Base-by-base conservation (phyloP, 2,888 invertebrate genomes). In the Cephus sareptanus region DNA sequence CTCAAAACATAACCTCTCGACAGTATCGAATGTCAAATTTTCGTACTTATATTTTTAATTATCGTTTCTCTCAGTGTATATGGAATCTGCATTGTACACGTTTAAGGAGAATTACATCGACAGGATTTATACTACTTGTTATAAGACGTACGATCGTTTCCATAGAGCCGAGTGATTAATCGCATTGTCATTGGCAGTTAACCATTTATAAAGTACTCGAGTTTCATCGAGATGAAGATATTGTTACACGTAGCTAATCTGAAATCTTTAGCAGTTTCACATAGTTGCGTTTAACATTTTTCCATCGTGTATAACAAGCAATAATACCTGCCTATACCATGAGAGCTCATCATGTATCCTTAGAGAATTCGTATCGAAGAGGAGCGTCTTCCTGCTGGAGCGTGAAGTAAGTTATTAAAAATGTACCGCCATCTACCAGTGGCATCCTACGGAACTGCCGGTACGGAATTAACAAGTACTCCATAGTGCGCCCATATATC, bases 401-500 rank as follows among this genome's bases (percentile, higher is more conserved):
- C 85, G 88, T 84, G 86, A 89, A 87, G 83, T 56, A 85, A 85
- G 87, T 89, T 88, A 86, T 84, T 88, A 86, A 86, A 89, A 90
- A 88, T 87, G 88, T 88, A 87, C 84, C 88, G 85, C 87, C 90
- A 87, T 90, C 88, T 87, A 87, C 84, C 84, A 82, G 83, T 85
- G 84, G 87, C 85, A 85, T 86, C 87, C 86, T 85, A 85, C 87
- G 89, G 88, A 89, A 90, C 89, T 89, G 86, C 85, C 85, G 87
- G 83, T 84, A 85, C 87, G 87, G 90, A 90, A 91, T 90, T 87
- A 89, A 89, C 90, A 90, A 91, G 88, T 87, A 87, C 88, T 81
- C 82, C 85, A 73, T 82, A 56, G 84, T 85, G 87, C 85, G 89
- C 86, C 86, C 87, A 86, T 88, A 87, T 85, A 89, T 89, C 88